phyloP scores from a whole-genome alignment of 2,888 invertebrate species.

The Bembecia ichneumoniformis region DNA sequence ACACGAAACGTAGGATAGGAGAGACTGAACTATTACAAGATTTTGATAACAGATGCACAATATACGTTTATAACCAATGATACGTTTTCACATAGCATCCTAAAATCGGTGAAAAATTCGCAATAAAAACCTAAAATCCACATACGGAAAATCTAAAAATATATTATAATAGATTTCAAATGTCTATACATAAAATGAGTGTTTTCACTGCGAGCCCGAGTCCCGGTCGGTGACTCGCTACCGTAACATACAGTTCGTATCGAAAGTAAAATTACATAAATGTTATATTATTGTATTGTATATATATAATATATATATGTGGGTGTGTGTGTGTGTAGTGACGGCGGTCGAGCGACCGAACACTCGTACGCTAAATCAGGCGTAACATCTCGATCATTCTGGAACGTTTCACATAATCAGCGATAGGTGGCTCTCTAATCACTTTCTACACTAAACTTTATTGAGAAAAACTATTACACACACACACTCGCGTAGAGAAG shows the following conservation, averaged over 20 bases:
- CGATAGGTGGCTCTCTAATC: no score
- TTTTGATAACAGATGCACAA: conserved; percentile 49
- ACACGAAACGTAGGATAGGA: conserved; percentile 46
- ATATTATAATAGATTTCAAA: conserved; percentile 71
- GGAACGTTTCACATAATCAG: no score
- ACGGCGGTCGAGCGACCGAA: no score
- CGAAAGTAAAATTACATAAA: conserved; percentile 27
- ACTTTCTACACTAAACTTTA: no score
- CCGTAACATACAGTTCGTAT: neutral
- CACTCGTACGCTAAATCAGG: no score
- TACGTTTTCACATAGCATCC: conserved; percentile 52
- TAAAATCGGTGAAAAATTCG: conserved; percentile 65
- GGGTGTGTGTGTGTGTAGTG: neutral
- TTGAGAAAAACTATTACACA: neutral
- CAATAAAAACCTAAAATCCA: conserved; percentile 67
- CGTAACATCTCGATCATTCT: no score
- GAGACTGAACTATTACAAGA: conserved; percentile 50
- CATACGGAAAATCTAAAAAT: conserved; percentile 70
- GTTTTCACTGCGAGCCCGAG: conserved; percentile 53
- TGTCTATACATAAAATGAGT: conserved; percentile 69
- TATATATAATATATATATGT: neutral
- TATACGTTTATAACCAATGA: conserved; percentile 34
- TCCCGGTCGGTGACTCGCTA: conserved; percentile 7
- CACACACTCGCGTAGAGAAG: neutral
- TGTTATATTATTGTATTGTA: neutral